Conservation (phyloP, 2,797 vertebrate species). For the Anomalospiza imberbis region DNA sequence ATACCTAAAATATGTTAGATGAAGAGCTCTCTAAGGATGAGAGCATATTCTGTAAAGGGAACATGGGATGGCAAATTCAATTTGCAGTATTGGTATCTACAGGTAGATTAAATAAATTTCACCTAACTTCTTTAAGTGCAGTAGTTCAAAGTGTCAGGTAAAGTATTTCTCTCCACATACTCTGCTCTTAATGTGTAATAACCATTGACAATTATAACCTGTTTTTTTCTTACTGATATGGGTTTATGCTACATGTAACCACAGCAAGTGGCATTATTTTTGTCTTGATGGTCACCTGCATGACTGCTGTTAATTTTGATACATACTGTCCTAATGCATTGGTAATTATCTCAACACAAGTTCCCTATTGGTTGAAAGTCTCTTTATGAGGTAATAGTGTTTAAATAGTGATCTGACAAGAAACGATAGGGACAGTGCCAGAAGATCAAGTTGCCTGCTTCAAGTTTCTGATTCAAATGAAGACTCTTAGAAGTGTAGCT, state of each 20-base stretch:
- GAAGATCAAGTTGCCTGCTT: constrained; percentile 33
- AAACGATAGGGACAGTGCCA: constrained; percentile 15
- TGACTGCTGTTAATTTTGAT: background rate
- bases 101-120: background rate
- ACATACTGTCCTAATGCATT: background rate
- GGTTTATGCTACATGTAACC: background rate
- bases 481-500: background rate
- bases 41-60: background rate
- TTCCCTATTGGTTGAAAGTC: background rate
- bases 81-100: background rate
- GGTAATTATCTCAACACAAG: background rate
- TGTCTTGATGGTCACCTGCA: background rate
- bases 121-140: background rate
- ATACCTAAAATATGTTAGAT: background rate
- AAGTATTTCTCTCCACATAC: background rate
- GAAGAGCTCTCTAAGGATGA: background rate
- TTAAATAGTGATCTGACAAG: constrained; percentile 27
- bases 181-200: background rate
- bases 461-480: constrained; percentile 26
- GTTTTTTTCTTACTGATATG: background rate
- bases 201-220: background rate
- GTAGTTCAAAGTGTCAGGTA: background rate
- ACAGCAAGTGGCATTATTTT: background rate
- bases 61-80: background rate
- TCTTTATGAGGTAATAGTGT: background rate